Percentiles rank a stretch among this genome's conserved stretches.
phyloP scores from a whole-genome alignment of 2,113 vertebrate genomes.

The Rhinoderma darwinii region DNA sequence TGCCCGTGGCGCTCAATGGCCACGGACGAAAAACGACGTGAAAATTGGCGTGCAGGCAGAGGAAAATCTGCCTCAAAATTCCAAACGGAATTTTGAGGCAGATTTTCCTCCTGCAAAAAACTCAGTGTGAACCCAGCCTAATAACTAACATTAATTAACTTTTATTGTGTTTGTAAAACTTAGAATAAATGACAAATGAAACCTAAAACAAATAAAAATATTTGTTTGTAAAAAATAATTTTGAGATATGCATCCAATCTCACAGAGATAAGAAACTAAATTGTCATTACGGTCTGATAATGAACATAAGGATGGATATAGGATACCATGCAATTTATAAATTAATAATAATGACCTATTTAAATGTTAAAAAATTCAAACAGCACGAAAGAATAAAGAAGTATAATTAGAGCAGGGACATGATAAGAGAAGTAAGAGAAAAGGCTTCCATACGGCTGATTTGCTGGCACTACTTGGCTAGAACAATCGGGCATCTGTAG shows the following conservation, averaged over 20 bases:
- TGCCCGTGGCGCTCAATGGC: too few relatives aligned
- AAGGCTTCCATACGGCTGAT: slow-evolving; percentile 18
- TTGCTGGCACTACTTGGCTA: slow-evolving; percentile 32
- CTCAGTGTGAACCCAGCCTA: too few relatives aligned
- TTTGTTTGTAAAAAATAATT: neutral
- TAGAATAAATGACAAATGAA: neutral
- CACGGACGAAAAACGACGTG: too few relatives aligned
- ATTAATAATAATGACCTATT: slow-evolving; percentile 1
- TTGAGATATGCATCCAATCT: neutral
- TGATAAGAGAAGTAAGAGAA: slow-evolving; percentile 17
- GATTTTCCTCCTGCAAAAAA: too few relatives aligned
- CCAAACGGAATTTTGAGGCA: too few relatives aligned
- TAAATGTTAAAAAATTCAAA: neutral
- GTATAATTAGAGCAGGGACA: slow-evolving; percentile 10
- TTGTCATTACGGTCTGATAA: neutral
- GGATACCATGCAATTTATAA: neutral
- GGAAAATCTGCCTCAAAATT: too few relatives aligned
- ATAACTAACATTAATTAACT: too few relatives aligned
- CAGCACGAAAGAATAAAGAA: slow-evolving; percentile 1
- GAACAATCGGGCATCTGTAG: slow-evolving; percentile 59
- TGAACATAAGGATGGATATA: neutral
- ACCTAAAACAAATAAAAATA: neutral
- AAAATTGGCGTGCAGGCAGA: too few relatives aligned
- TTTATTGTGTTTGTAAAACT: neutral
- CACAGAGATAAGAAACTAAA: neutral